Evolutionary conservation across 2,888 invertebrate genomes (phyloP), one percentile per base, ranked within the genome.

Genomic region (Perithous albicinctus): DNA sequence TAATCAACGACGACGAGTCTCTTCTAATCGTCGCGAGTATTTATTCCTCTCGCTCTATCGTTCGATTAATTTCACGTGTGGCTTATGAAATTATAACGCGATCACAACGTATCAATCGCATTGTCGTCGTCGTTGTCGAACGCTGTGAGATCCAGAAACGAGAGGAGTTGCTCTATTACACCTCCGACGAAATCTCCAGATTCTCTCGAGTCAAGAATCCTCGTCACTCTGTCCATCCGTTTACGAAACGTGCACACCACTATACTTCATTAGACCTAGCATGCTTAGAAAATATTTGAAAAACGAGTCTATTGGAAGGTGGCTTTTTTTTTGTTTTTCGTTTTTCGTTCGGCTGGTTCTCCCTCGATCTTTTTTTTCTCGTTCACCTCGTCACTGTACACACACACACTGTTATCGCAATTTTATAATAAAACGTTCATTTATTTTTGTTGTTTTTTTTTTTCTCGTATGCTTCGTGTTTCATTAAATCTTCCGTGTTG

Each of bases 251-350:
- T 84, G 85, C 88, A 88, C 87, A 87, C 86, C 88, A 87, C 87
- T 87, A 85, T 86, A 85, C 80, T 86, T 81, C 83, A 84, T 66
- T 89, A 90, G 87, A 90, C 86, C 89, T 90, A 90, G 87, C 89
- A 90, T 90, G 88, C 90, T 92, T 92, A 91, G 89, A 92, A 92
- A 92, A 92, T 91, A 90, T 88, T 90, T 91, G 88, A 88, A 91
- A 92, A 92, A 88, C 86, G 88, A 91, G 89, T 90, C 88, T 89
- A 90, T 89, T 91, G 89, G 89, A 91, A 90, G 89, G 90, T 91
- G 90, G 89, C 89, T 87, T 83, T 83, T 80, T 82, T 7, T 61
- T 35, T 10, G n/a, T n/a, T n/a, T n/a, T n/a, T n/a, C n/a, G n/a
- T n/a, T 35, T 18, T 38, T 83, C 78, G 81, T 82, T 86, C 84